Base-by-base conservation (phyloP, 2,888 invertebrate species). In the Petrophora chlorosata region DNA sequence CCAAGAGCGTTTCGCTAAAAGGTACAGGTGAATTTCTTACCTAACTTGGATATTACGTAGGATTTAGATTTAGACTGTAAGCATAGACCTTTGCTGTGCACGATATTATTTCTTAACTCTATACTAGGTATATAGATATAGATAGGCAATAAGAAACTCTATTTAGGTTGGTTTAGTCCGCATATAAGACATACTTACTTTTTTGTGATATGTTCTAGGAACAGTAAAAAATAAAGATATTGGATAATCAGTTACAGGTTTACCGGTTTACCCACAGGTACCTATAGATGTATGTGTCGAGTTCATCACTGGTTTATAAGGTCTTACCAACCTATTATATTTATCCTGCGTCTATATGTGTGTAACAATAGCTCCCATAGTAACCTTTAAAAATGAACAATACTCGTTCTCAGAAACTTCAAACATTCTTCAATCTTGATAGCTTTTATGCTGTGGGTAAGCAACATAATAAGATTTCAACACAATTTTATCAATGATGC, bases 391-490 rank as follows among this genome's bases (percentile, higher is more conserved):
- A 59, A 69, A 67, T 65, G 53, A 74, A 77, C 76, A 76, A 74
- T 75, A 69, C 72, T 61, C 43, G 59, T 71, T 73, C 73, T 64
- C 63, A 64, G 67, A 67, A 74, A 65, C 67, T 61, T 61, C 49
- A 63, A 53, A 64, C 59, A 65, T 67, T 58, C 57, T 67, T 67
- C 52, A 64, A 84, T 84, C 81, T 82, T 78, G 79, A 82, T 84
- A 73, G 69, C 34, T 30, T 73, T 64, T 65, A 64, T 63, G 49
- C 65, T 78, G 81, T 84, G 81, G 78, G 81, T 80, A 82, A 77
- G 74, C 69, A 76, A 73, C 72, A 83, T 83, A 84, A 84, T 85
- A 72, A 75, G 65, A 74, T 86, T 85, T 77, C 85, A 71, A 83
- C 78, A 86, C 79, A 68, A 73, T 80, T 47, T 41, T 79, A 77